Evolutionary conservation across 2,113 vertebrate species (phyloP).

Genomic region (Festucalex cinctus): DNA sequence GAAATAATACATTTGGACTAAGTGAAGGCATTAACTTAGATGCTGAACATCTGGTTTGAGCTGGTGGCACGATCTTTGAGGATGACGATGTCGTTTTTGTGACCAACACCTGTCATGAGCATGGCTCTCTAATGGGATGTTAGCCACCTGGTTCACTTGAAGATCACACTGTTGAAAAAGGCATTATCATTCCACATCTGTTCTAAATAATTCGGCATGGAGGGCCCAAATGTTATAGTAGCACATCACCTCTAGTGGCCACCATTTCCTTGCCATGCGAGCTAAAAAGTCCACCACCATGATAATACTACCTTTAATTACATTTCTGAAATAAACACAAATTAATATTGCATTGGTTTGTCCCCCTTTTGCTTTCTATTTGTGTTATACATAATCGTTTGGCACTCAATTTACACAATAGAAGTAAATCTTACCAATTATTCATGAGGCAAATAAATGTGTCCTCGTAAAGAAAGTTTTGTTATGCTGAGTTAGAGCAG

Average conservation of each 20-base stretch:
- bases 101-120: not conserved
- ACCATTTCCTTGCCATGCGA: not conserved
- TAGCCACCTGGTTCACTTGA: not conserved
- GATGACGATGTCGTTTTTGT: not conserved
- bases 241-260: not conserved
- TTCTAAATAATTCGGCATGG: not conserved
- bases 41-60: slow-evolving; percentile 38
- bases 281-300: not conserved
- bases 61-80: slow-evolving; percentile 12
- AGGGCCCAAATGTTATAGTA: not conserved
- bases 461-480: not conserved
- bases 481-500: not conserved
- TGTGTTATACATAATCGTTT: not conserved
- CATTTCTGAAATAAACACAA: not conserved
- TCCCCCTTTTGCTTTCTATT: not conserved
- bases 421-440: not conserved
- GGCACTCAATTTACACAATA: not conserved
- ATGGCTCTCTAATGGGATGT: not conserved
- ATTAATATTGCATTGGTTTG: not conserved
- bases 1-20: slow-evolving; percentile 7
- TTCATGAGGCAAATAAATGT: not conserved
- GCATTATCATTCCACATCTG: not conserved
- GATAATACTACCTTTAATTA: not conserved
- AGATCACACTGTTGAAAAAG: not conserved
- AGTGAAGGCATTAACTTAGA: slow-evolving; percentile 16